Base-by-base conservation (phyloP, 2,888 invertebrate species). In the Rutpela maculata region DNA sequence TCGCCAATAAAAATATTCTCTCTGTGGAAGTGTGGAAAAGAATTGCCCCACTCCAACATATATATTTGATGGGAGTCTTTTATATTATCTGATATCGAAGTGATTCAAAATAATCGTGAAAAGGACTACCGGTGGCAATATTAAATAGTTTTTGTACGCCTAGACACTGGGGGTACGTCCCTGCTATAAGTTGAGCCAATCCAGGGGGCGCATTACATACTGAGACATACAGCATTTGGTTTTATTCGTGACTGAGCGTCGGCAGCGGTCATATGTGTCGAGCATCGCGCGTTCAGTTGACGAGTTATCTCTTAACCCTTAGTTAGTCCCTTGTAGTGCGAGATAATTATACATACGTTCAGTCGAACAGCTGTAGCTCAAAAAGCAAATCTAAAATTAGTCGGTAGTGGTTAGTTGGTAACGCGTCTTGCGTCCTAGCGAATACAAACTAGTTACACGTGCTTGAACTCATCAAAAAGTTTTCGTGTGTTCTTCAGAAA, bases 181-280 rank as follows among this genome's bases (percentile, higher is more conserved):
- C 85, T 84, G 83, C 84, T 83, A 80, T 77, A 74, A 77, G 77
- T 65, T 50, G 72, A 69, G 57, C 70, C 87, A 85, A 87, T 87
- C 87, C 87, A 85, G 87, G 87, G 87, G 87, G 87, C 87, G 86
- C 86, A 83, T 85, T 84, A 82, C 79, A 77, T 82, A 83, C 81
- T 82, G 79, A 84, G 82, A 85, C 80, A 76, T 67, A 56, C 69
- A 76, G 73, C 76, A 78, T 78, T 79, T 70, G 80, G 78, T 83
- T 82, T 81, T 84, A 84, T 84, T 85, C 84, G 84, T 83, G 81
- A 80, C 80, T 79, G 81, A 82, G 80, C 84, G 79, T 81, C 77
- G 77, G 80, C 78, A 79, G 80, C 83, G 82, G 80, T 84, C 84
- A 84, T 82, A 83, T 83, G 84, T 84, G 83, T 80, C 77, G 80